Evolutionary conservation across 2,113 vertebrate genomes (phyloP), one percentile per base, ranked within the genome.

Genomic region (Caloenas nicobarica): DNA sequence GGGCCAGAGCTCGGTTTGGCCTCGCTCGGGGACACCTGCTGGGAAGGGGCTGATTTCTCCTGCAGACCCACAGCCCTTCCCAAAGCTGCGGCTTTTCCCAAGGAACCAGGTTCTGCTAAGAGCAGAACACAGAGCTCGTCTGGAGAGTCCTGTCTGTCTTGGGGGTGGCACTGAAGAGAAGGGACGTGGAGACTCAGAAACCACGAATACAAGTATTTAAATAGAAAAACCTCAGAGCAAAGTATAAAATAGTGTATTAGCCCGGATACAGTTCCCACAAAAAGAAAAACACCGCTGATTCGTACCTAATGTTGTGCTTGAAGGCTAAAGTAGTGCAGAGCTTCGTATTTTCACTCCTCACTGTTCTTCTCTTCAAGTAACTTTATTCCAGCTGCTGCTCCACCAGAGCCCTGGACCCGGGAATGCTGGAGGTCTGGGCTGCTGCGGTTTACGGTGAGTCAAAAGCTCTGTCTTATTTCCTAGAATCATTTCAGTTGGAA

Each of bases 391-490:
- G 3, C 36, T 70, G 24, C 10, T 26, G 13, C 25, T 48, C 13
- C 28, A 18, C 13, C 31, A 33, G 36, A 38, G 56, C n/a, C 50
- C 74, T 13, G 31, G 53, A 26, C 13, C 28, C 40, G 21, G 5
- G 42, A n/a, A 4, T 31, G 14, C 65, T 57, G 34, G 36, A 48
- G 10, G 29, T 10, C 19, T n/a, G n/a, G n/a, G 31, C 34, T 77
- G 61, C 68, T 46, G 13, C 3, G 0, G 5, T 9, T 40, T 5
- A 6, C 3, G 24, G n/a, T 4, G 46, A 31, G 44, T 4, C 21
- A 26, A 19, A 60, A 73, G 25, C 12, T 44, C 31, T 42, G n/a
- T 54, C 56, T 11, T 28, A 42, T 42, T 42, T 42, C 15, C 42
- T 42, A 42, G 42, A 42, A 42, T 16, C 42, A 16, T n/a, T n/a